Conservation (phyloP, 2,888 invertebrate genomes). For the Cheilosia grossa region DNA sequence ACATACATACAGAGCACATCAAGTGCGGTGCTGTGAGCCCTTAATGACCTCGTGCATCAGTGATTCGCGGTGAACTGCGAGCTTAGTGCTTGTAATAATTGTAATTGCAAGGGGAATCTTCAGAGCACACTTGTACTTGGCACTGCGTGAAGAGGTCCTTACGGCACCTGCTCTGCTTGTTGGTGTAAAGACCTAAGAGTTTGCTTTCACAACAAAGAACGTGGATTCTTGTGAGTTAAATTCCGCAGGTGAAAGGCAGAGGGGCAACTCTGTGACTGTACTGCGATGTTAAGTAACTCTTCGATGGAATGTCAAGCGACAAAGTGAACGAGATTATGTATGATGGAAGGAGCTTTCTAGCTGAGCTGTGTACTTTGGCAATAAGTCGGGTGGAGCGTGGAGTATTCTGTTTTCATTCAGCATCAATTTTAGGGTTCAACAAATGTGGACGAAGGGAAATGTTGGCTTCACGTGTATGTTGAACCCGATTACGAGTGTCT, state of each 20-base stretch:
- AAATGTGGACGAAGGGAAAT: background rate
- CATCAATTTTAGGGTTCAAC: slow-evolving; percentile 11
- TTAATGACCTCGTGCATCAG: slow-evolving; percentile 74
- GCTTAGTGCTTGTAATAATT: slow-evolving; percentile 47
- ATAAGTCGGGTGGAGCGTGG: background rate
- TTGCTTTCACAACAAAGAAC: slow-evolving; percentile 33
- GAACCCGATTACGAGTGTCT: background rate
- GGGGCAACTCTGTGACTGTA: background rate
- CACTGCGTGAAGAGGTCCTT: slow-evolving; percentile 52
- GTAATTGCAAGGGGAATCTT: slow-evolving; percentile 50
- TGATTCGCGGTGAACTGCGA: slow-evolving; percentile 58
- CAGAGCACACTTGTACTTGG: slow-evolving; percentile 26
- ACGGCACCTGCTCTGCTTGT: slow-evolving; percentile 46
- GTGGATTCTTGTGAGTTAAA: slow-evolving; percentile 26
- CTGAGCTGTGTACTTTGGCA: background rate
- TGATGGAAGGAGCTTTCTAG: slow-evolving; percentile 13
- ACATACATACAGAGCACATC: slow-evolving; percentile 40
- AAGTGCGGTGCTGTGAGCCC: slow-evolving; percentile 57
- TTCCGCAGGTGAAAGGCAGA: slow-evolving; percentile 14
- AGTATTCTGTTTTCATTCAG: background rate
- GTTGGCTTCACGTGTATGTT: background rate
- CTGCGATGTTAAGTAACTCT: slow-evolving; percentile 25
- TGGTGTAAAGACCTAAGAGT: slow-evolving; percentile 22
- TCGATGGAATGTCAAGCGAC: slow-evolving; percentile 20
- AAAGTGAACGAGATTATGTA: slow-evolving; percentile 26